Percentiles rank a stretch among this genome's conserved stretches.
Conservation (phyloP, 2,888 invertebrate genomes). For the Neocrepidodera transversa region DNA sequence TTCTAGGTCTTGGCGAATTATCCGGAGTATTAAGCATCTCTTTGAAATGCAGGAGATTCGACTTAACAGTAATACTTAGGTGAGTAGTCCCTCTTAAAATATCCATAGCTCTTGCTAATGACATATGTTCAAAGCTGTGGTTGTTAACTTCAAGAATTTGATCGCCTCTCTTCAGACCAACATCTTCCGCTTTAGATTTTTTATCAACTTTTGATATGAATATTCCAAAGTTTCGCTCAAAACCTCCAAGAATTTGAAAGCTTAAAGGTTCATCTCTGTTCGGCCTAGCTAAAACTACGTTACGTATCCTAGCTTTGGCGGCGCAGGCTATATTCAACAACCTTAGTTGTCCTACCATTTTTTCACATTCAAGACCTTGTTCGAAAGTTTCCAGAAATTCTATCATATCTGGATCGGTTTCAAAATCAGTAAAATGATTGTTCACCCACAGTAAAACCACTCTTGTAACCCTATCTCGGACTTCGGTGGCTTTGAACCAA, state of each 20-base stretch:
- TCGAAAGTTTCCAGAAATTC: slow-evolving; percentile 95
- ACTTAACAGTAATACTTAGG: slow-evolving; percentile 94
- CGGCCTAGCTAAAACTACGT: slow-evolving; percentile 89
- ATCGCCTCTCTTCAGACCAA: slow-evolving; percentile 95
- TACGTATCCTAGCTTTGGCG: slow-evolving; percentile 92
- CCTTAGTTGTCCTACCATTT: slow-evolving; percentile 57
- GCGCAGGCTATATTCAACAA: slow-evolving; percentile 96
- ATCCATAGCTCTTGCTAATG: slow-evolving; percentile 90
- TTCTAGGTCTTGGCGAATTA: slow-evolving; percentile 79
- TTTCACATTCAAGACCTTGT: slow-evolving; percentile 60
- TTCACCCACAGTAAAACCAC: slow-evolving; percentile 98
- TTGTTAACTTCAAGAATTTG: slow-evolving; percentile 98
- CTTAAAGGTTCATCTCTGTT: slow-evolving; percentile 92
- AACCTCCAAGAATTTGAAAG: slow-evolving; percentile 93
- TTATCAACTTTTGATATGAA: slow-evolving; percentile 95
- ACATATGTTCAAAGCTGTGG: slow-evolving; percentile 93
- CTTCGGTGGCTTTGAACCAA: slow-evolving; percentile 84
- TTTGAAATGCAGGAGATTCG: slow-evolving; percentile 89
- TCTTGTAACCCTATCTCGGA: slow-evolving; percentile 88
- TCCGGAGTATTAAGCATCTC: slow-evolving; percentile 80
- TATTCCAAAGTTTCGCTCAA: slow-evolving; percentile 84
- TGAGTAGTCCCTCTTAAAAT: slow-evolving; percentile 93
- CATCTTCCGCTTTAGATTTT: slow-evolving; percentile 92
- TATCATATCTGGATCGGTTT: slow-evolving; percentile 95
- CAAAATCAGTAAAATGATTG: slow-evolving; percentile 98